Base-by-base conservation (phyloP, 1,140 invertebrate genomes). In the Pachypeltis micranthus region DNA sequence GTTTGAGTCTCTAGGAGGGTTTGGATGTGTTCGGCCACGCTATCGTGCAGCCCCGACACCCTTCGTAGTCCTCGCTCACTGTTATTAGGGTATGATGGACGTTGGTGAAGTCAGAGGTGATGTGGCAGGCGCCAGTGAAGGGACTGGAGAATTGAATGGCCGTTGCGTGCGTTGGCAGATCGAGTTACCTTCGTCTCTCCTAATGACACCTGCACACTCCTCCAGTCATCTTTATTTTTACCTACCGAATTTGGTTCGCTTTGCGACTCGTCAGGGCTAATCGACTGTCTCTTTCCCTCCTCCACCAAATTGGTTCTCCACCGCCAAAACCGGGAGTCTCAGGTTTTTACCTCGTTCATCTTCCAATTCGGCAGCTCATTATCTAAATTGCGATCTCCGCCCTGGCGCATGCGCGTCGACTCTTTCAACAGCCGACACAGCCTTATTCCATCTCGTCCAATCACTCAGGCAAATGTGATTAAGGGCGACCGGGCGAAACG, bases 401-500 rank as follows among this genome's bases (percentile, higher is more conserved):
- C 26, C 26, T 31, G 2, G 25, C 10, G 24, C 4, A 3, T 12
- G 14, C 4, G 3, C 56, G 12, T 58, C 4, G n/a, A 12, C 19
- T 59, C 58, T 59, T 31, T 31, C 25, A 21, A 16, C 26, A 19
- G 24, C 29, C 31, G 7, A 4, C 14, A 10, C 54, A 28, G 44
- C 55, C 56, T 57, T 62, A 51, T 51, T 47, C n/a, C n/a, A n/a
- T n/a, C 44, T 19, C 44, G 28, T 61, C 47, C 47, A 51, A 51
- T 51, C 47, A 51, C 47, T 51, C 47, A 51, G 47, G 23, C n/a
- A 51, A 51, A 51, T 51, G 47, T 51, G 47, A 51, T 51, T 51
- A 51, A 51, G 47, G 47, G 7, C 4, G 7, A 10, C 19, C 12
- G 23, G 34, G 7, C n/a, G 34, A n/a, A 51, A 51, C 23, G 47